Conservation (phyloP, 2,797 vertebrate genomes). For the Pipistrellus kuhlii region DNA sequence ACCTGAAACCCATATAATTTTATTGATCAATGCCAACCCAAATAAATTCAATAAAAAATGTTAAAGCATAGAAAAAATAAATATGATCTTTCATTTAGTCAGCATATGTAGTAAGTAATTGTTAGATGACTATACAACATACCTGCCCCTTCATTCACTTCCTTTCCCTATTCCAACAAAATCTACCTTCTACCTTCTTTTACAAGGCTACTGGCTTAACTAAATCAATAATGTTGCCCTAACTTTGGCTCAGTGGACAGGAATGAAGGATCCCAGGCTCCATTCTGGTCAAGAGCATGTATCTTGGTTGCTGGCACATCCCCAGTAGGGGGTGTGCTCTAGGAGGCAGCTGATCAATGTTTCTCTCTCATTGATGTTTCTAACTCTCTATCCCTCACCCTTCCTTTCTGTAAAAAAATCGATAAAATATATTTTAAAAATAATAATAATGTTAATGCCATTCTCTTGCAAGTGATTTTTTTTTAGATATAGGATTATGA, state of each 20-base stretch:
- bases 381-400: too few relatives aligned
- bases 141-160: background rate
- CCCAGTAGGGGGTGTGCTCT: too few relatives aligned
- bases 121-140: background rate
- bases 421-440: too few relatives aligned
- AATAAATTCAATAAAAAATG: background rate
- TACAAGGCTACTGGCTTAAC: background rate
- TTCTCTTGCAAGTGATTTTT: conserved; percentile 3
- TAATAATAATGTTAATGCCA: background rate
- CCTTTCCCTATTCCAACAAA: conserved; percentile 11
- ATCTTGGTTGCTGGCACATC: too few relatives aligned
- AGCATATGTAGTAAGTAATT: background rate
- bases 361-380: too few relatives aligned
- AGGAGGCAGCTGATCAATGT: too few relatives aligned
- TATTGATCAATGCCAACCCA: background rate
- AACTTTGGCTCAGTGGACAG: too few relatives aligned
- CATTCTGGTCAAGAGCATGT: too few relatives aligned
- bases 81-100: conserved; percentile 3
- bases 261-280: too few relatives aligned
- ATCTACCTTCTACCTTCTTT: background rate
- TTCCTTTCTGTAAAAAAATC: too few relatives aligned
- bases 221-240: background rate
- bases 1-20: background rate
- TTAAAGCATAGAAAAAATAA: background rate
- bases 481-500: background rate